Conservation (phyloP, 2,113 vertebrate genomes). For the Protobothrops mucrosquamatus region DNA sequence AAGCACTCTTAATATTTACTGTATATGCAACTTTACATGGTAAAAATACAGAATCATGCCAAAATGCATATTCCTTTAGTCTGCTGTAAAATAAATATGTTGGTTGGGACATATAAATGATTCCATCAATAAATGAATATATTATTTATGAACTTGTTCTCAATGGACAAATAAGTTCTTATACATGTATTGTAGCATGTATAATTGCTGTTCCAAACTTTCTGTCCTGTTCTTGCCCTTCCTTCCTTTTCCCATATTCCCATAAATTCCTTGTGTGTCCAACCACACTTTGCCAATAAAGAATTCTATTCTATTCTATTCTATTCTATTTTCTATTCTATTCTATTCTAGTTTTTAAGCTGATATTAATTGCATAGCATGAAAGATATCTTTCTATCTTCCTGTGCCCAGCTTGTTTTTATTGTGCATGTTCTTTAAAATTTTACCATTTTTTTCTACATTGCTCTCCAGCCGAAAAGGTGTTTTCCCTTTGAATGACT, state of each 20-base stretch:
- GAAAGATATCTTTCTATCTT: neutral
- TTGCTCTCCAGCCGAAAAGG: constrained; percentile 25
- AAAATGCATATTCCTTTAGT: neutral
- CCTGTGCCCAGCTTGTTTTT: neutral
- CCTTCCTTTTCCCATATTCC: neutral
- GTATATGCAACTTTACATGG: neutral
- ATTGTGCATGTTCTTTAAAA: neutral
- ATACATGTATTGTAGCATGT: neutral
- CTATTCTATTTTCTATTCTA: no score
- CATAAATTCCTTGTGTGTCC: no score
- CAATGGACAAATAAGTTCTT: neutral
- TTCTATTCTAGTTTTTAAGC: neutral
- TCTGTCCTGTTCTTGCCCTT: neutral
- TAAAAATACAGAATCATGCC: neutral
- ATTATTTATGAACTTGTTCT: neutral
- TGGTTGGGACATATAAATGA: neutral
- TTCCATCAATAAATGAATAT: neutral
- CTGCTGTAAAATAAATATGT: neutral
- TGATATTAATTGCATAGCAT: neutral
- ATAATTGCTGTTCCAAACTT: neutral
- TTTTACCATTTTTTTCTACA: neutral
- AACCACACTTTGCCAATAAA: no score
- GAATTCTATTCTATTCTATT: no score
- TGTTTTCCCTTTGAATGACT: constrained; percentile 21
- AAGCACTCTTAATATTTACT: neutral